Evolutionary conservation across 1,140 invertebrate species (phyloP), one percentile per base, ranked within the genome.

Genomic region (Steinernema khuongi): DNA sequence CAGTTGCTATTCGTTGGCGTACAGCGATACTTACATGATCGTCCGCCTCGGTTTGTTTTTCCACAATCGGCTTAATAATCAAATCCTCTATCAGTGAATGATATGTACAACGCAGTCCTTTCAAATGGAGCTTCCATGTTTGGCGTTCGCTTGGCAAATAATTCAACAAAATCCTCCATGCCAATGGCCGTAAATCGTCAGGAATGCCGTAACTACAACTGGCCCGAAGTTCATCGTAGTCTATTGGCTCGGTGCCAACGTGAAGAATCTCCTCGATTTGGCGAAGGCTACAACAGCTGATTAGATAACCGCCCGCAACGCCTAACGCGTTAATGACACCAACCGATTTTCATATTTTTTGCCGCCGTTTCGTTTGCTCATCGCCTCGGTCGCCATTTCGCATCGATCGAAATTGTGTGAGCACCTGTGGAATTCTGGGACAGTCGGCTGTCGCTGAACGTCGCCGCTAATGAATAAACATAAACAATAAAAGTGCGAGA

Each of bases 121-220:
- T 30, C 29, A 84, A 67, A 17, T 74, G 71, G 14, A 43, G 18
- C 32, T 73, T 60, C 81, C 81, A 82, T 31, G 68, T 44, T 14
- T 76, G 17, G 26, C 81, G 78, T 60, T 83, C 77, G 19, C 50
- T 70, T n/a, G 80, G 81, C 17, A 83, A 69, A 60, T 71, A 80
- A 31, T 79, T 66, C 18, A 83, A 77, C 31, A 83, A 79, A 22
- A 83, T 74, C 26, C 81, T 73, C 81, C 81, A 83, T 4, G 79
- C 76, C 0, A 83, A 69, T 4, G 81, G 82, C 22, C 81, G 73
- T 14, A 83, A 73, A n/a, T 33, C 44, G n/a, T 83, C 81, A 7
- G 81, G 82, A 26, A 82, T 60, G 36, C 80, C 81, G 66, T 80
- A 82, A 29, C 33, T 70, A 36, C 81, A 82, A 0, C 71, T 74